Evolutionary conservation across 2,888 invertebrate species (phyloP).

Genomic region (Nomada lathburiana): DNA sequence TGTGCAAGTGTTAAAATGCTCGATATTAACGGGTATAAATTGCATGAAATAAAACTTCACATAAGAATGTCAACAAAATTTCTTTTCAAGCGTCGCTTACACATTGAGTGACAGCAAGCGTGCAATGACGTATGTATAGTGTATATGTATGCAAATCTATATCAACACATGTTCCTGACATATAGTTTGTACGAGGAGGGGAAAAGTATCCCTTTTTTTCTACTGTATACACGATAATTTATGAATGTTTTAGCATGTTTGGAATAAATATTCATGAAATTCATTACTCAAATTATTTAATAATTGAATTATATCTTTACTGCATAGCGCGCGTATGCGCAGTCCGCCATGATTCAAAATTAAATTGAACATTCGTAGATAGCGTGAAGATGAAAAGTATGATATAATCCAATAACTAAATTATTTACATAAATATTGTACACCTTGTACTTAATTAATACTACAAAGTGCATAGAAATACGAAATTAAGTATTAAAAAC

Average conservation of each 20-base stretch:
- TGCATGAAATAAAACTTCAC: neutral
- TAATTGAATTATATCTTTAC: no score
- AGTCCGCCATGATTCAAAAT: no score
- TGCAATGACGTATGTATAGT: constrained; percentile 9
- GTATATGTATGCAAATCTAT: constrained; percentile 16
- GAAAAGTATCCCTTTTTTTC: neutral
- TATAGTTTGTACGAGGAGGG: neutral
- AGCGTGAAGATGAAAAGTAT: neutral
- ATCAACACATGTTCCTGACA: neutral
- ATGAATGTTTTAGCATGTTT: neutral
- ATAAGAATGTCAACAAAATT: neutral
- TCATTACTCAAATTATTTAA: no score
- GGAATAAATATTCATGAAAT: no score
- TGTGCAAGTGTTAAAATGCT: neutral
- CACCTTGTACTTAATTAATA: neutral
- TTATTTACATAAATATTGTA: neutral
- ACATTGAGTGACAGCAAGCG: constrained; percentile 17
- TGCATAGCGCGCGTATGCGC: no score
- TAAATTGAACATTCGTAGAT: neutral
- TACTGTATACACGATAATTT: neutral
- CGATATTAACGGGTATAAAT: constrained; percentile 6
- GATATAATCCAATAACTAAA: neutral
- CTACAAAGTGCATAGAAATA: neutral
- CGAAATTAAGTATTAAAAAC: neutral
- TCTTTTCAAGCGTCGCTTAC: neutral